phyloP scores from a whole-genome alignment of 2,888 invertebrate genomes.

The Eupithecia pulchellata region DNA sequence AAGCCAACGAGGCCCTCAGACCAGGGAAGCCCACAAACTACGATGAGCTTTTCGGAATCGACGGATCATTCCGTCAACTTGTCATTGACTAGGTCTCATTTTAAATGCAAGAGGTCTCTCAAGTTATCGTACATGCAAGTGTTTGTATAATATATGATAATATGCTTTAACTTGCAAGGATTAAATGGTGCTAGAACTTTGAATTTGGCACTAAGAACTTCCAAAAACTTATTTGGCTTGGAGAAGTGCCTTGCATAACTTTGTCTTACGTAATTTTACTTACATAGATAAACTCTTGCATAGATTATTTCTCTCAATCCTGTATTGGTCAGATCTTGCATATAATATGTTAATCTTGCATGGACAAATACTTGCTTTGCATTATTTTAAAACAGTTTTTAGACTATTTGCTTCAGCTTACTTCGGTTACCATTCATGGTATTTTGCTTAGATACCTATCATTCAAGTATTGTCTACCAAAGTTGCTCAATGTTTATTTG shows the following conservation, averaged over 20 bases:
- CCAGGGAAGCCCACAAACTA: slow-evolving; percentile 94
- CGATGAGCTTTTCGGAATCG: slow-evolving; percentile 95
- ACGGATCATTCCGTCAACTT: slow-evolving; percentile 94
- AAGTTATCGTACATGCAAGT: not conserved
- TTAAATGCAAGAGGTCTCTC: slow-evolving; percentile 5
- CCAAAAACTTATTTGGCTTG: not conserved
- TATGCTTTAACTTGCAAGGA: not conserved
- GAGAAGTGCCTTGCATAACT: not conserved
- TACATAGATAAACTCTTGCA: slow-evolving; percentile 7
- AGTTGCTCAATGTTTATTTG: slow-evolving; percentile 66
- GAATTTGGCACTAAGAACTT: not conserved
- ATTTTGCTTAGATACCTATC: slow-evolving; percentile 36
- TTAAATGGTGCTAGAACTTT: not conserved
- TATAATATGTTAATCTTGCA: slow-evolving; percentile 10
- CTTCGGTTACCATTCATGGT: slow-evolving; percentile 60
- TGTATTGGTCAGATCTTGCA: slow-evolving; percentile 6
- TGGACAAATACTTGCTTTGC: slow-evolving; percentile 15
- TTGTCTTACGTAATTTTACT: not conserved
- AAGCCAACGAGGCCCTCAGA: slow-evolving; percentile 92
- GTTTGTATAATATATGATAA: too few species aligned
- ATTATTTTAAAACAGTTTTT: slow-evolving; percentile 10
- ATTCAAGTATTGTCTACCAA: slow-evolving; percentile 66
- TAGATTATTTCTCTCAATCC: slow-evolving; percentile 4
- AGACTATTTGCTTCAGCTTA: slow-evolving; percentile 65
- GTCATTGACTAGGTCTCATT: slow-evolving; percentile 87